Base-by-base conservation (phyloP, 2,797 vertebrate species). In the Gouania willdenowi region DNA sequence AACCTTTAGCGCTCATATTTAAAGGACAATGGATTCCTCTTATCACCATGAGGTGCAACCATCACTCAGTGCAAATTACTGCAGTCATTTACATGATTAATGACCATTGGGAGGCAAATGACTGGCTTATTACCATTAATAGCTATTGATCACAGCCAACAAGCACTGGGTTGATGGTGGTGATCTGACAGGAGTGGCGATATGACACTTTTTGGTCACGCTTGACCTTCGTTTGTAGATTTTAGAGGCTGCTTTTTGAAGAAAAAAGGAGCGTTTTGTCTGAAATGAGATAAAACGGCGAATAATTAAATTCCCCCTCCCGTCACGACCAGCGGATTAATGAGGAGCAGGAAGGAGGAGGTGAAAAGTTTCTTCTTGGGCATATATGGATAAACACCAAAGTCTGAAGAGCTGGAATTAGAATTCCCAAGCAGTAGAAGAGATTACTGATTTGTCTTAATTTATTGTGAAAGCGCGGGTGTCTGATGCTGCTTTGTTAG, bases 81-180 rank as follows among this genome's bases (percentile, higher is more conserved):
- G 59, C 67, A 71, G 66, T 58, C 47, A 77, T 79, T 75, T 59
- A 54, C 53, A 49, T 78, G 75, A 79, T 77, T 79, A 79, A 81
- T 77, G 70, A 57, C 39, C 52, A 48, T 64, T 43, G 52, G 57
- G 59, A 59, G 47, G 47, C 39, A 71, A 70, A 68, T 41, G 64
- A 65, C 58, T 63, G 61, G 43, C 68, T 75, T 75, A 72, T 83
- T 66, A 71, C 68, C 67, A 67, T 64, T 65, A 79, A 70, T 58
- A 57, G 64, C 70, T 73, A 79, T 80, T 79, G 82, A 79, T 81
- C 64, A 58, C 52, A 27, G 47, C 45, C 66, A 43, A 26, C 57
- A 50, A 53, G 56, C n/a, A 59, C 57, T 57, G 63, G 36, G 49
- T 53, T 42, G 52, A 62, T 78, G 79, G 79, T 48, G 47, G 58